Evolutionary conservation across 1,140 invertebrate species (phyloP), one percentile per base, ranked within the genome.

Genomic region (Archivesica marissinica): DNA sequence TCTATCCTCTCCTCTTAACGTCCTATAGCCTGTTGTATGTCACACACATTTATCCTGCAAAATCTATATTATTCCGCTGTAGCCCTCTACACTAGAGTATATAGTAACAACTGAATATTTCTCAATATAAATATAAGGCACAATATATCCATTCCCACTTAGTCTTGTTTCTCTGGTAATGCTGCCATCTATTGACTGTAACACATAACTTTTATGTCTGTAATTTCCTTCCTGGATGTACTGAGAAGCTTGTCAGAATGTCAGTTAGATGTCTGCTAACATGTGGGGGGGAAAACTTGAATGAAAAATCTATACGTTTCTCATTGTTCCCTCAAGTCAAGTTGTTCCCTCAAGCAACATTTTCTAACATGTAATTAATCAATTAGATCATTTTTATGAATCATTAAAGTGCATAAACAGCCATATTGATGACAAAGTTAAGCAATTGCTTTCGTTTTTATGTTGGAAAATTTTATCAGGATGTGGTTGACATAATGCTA

Each of bases 1-100:
- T 64, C 2, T 17, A 64, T 64, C 33, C 28, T 30, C 25, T 2
- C 13, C 28, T 25, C 52, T 23, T 56, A 50, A 11, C 20, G 20
- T 56, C 52, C 23, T 33, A 47, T 6, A 47, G 68, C 25, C 68
- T 50, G 41, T 52, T 28, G 1, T 70, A 25, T 44, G 38, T 39
- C 68, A 52, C 41, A 47, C 68, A 50, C 35, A 38, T 72, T 30
- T 47, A 28, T 33, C 41, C 20, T 11, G 25, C 41, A 70, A 70
- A 72, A 72, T 72, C 68, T 72, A 72, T 72, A 72, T 30, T 28
- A 72, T 33, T 64, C 59, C 59, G n/a, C 30, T 59, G n/a, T 35
- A 35, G 59, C 33, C 33, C 59, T 64, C 13, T 64, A 3, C 4
- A 2, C 33, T 64, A 35, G 30, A 35, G 3, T 25, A 64, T 17